Evolutionary conservation across 2,888 invertebrate genomes (phyloP), one percentile per base, ranked within the genome.

Genomic region (Rhabditoides inermis): DNA sequence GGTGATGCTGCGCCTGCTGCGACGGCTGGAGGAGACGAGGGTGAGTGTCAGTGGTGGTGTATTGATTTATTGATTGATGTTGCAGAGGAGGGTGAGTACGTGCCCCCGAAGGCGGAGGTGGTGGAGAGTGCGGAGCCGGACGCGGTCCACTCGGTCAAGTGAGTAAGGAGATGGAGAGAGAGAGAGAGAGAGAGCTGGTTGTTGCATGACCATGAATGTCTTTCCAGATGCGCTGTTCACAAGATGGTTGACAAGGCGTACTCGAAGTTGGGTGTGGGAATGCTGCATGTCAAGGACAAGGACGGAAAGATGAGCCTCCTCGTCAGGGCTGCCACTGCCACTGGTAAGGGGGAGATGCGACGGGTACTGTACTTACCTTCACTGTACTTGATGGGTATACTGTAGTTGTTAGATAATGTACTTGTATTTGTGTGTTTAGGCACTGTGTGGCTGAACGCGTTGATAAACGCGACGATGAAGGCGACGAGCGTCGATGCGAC

Each of bases 81-180:
- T n/a, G n/a, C n/a, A n/a, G n/a, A n/a, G n/a, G n/a, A n/a, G n/a
- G n/a, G n/a, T n/a, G 68, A 68, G 44, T 63, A 68, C 41, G 65
- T 64, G 20, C 68, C 68, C 4, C 68, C 68, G 1, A 68, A 68
- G 45, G 65, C 50, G 1, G 68, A 68, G 45, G 51, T 60, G 3
- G 61, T 64, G 2, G 65, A 64, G 48, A 57, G 51, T 23, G 57
- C 51, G 36, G 68, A 68, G 25, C 60, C 61, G 2, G 64, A 62
- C 35, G 58, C 68, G 3, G 42, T 57, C 5, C 40, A 56, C 32
- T 57, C 55, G 40, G 50, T 52, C 49, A 65, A 67, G 67, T 67
- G n/a, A 42, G 56, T 12, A 5, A 25, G n/a, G n/a, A n/a, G n/a
- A n/a, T n/a, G n/a, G n/a, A n/a, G n/a, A n/a, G n/a, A n/a, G n/a